Base-by-base conservation (phyloP, 2,888 invertebrate species). In the Thelaira solivaga region DNA sequence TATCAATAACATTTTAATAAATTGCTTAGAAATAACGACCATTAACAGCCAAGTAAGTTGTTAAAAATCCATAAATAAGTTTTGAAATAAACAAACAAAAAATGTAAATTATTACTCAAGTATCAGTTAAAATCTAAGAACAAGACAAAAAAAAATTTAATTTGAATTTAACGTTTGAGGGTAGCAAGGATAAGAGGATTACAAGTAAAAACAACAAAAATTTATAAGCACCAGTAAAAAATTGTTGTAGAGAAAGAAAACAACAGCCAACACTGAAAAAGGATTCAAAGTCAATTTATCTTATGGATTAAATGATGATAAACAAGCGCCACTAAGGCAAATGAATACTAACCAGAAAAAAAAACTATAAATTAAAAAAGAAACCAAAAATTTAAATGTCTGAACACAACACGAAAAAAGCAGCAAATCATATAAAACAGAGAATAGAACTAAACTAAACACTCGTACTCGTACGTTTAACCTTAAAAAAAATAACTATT, bases 251-350 rank as follows among this genome's bases (percentile, higher is more conserved):
- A 3, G 26, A 39, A 57, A 74, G 55, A 16, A 65, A 67, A 49
- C 74, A 76, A 51, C 69, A 65, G 72, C 57, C 74, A 76, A 51
- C 69, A 69, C 71, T 68, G 72, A 77, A 76, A 80, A 77, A 80
- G 78, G 76, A 80, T 79, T 79, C 68, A 68, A 69, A 80, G 81
- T 81, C 76, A 81, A 80, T 81, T 81, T 81, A 81, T 82, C 76
- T 79, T 78, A 61, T 53, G 80, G 81, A 76, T 80, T 78, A 80
- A 82, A 79, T 78, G 73, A 77, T 73, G 81, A 81, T 68, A 69
- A 68, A 80, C 78, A 78, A 71, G 45, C 51, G 65, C 74, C 65
- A 64, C 67, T 20, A 53, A 36, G 13, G 8, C 45, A 53, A 71
- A 43, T 2, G 24, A 47, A n/a, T 20, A 18, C 13, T 13, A n/a